Conservation (phyloP, 2,888 invertebrate species). For the Melieria crassipennis region DNA sequence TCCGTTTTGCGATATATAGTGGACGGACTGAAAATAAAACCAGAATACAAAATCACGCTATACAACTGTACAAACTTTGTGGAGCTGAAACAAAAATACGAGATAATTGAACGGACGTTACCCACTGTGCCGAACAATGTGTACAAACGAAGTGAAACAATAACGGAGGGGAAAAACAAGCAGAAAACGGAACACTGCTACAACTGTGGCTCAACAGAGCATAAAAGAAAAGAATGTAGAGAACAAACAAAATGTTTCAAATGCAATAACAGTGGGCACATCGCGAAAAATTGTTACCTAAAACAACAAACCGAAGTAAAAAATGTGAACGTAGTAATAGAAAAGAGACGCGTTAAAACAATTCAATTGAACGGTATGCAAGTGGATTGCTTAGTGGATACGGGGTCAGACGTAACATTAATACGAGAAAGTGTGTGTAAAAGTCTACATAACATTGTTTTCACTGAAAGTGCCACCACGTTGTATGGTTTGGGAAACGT, state of each 20-base stretch:
- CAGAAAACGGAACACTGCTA: conserved; percentile 4
- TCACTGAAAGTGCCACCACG: too few species aligned
- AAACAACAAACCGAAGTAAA: background rate
- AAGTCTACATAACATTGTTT: too few species aligned
- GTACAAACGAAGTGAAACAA: background rate
- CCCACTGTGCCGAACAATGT: conserved; percentile 4
- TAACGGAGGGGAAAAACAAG: background rate
- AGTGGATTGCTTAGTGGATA: conserved; percentile 21
- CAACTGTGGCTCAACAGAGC: conserved; percentile 39
- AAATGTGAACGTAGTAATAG: conserved; percentile 2
- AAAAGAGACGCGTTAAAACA: conserved; percentile 6
- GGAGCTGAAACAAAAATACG: conserved; percentile 32
- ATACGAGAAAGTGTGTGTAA: conserved; percentile 5
- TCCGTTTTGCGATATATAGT: too few species aligned
- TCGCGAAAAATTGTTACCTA: background rate
- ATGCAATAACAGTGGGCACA: conserved; percentile 27
- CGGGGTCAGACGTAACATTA: conserved; percentile 16
- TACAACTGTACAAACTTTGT: conserved; percentile 28
- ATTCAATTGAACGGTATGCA: conserved; percentile 3
- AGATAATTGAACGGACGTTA: conserved; percentile 15
- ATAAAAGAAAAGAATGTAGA: conserved; percentile 35
- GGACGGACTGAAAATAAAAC: conserved; percentile 30
- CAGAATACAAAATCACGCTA: conserved; percentile 31
- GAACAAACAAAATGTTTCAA: conserved; percentile 36
- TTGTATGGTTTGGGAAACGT: too few species aligned